Percentiles rank a stretch among this genome's conserved stretches.
These are phyloP conservation scores for Indri indri DNA, from an alignment of 2,113 vertebrate genomes.

Conservation along the genomic window DNA sequence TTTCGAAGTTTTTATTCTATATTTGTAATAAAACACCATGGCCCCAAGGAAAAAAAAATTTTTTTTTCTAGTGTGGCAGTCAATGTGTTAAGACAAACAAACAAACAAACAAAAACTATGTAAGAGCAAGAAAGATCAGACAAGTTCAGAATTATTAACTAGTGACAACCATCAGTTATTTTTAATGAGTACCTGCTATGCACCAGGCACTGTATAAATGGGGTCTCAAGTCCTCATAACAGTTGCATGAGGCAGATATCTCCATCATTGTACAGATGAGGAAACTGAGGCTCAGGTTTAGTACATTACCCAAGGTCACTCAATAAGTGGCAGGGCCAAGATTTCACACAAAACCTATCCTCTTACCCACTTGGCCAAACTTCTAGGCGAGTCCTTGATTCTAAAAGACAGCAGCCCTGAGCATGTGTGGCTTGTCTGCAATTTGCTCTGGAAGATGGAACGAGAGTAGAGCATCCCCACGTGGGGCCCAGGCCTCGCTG, in stretches of 20 bases:
- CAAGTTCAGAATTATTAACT: background rate
- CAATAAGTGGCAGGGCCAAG: background rate
- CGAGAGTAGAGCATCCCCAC: too few species aligned
- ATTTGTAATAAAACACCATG: too few species aligned
- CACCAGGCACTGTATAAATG: background rate
- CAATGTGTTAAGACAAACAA: too few species aligned
- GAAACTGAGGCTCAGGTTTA: background rate
- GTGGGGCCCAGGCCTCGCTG: background rate
- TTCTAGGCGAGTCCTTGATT: background rate
- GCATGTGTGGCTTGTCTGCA: background rate
- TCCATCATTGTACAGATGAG: background rate
- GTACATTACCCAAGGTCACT: background rate
- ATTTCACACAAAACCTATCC: background rate
- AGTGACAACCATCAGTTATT: background rate
- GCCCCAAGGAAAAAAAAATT: too few species aligned
- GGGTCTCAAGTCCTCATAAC: background rate
- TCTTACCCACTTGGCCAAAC: background rate
- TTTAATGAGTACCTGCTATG: background rate
- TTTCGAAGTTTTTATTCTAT: too few species aligned
- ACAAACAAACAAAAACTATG: background rate
- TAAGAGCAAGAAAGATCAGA: background rate
- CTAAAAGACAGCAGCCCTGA: background rate
- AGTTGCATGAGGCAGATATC: background rate
- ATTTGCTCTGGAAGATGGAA: background rate
- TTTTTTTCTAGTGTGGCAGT: too few species aligned